Evolutionary conservation across 2,888 invertebrate genomes (phyloP).

Genomic region (Nemotelus nigrinus): DNA sequence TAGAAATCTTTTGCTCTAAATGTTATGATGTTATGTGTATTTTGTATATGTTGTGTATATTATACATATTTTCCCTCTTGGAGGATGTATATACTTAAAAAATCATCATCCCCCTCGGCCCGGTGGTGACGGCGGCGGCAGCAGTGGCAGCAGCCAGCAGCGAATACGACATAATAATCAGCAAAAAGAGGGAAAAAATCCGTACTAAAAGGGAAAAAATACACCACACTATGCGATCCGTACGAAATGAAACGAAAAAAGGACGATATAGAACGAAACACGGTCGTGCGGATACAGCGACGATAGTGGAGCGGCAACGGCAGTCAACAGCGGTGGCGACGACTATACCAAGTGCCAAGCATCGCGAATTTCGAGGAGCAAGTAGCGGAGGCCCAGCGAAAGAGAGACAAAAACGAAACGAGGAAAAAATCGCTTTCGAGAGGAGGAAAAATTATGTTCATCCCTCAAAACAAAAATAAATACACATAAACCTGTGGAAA

Average conservation of each 20-base stretch:
- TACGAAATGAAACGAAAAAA: slow-evolving; percentile 40
- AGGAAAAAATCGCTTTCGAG: slow-evolving; percentile 39
- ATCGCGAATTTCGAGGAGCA: slow-evolving; percentile 2
- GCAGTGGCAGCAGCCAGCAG: slow-evolving; percentile 42
- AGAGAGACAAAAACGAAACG: slow-evolving; percentile 32
- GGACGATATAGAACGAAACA: slow-evolving; percentile 40
- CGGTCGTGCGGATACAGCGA: slow-evolving; percentile 1
- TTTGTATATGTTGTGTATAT: slow-evolving; percentile 53
- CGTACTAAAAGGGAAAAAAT: slow-evolving; percentile 43
- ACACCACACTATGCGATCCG: slow-evolving; percentile 37
- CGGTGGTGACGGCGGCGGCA: slow-evolving; percentile 25
- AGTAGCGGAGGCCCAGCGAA: slow-evolving; percentile 18
- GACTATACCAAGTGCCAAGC: background rate
- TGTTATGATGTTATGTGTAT: slow-evolving; percentile 57
- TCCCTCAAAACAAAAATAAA: slow-evolving; percentile 43
- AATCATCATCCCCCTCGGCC: slow-evolving; percentile 46
- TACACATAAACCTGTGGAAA: slow-evolving; percentile 38
- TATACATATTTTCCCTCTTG: slow-evolving; percentile 47
- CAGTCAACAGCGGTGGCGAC: slow-evolving; percentile 9
- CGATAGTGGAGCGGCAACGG: slow-evolving; percentile 22
- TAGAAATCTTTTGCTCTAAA: slow-evolving; percentile 59
- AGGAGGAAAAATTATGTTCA: slow-evolving; percentile 43
- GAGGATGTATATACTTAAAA: slow-evolving; percentile 46
- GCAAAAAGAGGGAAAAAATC: slow-evolving; percentile 36
- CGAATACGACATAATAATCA: slow-evolving; percentile 45